phyloP scores from a whole-genome alignment of 2,888 invertebrate genomes.

The Tachina grossa region DNA sequence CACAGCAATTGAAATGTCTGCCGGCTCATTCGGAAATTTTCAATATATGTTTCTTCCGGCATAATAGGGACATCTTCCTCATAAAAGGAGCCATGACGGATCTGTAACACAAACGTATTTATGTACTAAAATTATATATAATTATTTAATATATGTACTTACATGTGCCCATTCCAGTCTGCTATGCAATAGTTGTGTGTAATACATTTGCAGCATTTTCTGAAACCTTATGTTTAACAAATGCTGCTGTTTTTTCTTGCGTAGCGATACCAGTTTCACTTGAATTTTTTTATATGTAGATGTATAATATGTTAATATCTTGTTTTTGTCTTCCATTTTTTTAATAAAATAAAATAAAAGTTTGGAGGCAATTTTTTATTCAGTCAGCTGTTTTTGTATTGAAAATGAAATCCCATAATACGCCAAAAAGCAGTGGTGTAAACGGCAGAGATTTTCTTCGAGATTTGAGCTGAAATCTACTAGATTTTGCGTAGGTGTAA shows the following conservation, averaged over 20 bases:
- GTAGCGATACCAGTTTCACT: neutral
- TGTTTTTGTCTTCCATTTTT: too few species aligned
- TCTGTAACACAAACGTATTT: neutral
- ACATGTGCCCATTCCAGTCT: neutral
- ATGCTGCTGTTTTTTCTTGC: neutral
- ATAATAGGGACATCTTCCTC: neutral
- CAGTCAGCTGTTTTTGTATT: too few species aligned
- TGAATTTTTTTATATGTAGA: too few species aligned
- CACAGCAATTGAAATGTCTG: slow-evolving; percentile 21
- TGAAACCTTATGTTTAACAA: slow-evolving; percentile 10
- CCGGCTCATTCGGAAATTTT: slow-evolving; percentile 7
- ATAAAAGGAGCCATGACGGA: neutral
- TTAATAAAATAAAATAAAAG: too few species aligned
- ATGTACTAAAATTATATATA: neutral
- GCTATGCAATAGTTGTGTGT: neutral
- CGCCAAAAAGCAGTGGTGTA: too few species aligned
- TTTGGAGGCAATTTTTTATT: too few species aligned
- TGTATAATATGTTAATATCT: too few species aligned
- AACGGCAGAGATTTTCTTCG: too few species aligned
- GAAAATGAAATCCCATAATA: too few species aligned
- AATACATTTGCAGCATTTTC: neutral
- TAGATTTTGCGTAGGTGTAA: too few species aligned
- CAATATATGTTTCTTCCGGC: neutral
- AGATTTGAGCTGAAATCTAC: too few species aligned
- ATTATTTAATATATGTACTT: neutral